Conservation (phyloP, 2,113 vertebrate genomes). For the Cyanistes caeruleus region DNA sequence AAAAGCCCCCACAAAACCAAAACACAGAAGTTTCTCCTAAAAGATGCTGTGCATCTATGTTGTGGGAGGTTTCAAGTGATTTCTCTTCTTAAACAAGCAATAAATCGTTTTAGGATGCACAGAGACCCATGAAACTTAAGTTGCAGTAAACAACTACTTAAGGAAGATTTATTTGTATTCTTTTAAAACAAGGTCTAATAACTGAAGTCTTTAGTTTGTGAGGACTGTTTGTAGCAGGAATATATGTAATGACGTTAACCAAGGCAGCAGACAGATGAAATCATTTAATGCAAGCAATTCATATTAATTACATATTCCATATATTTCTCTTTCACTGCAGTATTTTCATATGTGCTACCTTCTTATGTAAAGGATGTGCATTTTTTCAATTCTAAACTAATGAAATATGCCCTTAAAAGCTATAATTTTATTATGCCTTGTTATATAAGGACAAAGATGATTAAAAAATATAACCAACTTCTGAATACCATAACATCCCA, state of each 20-base stretch:
- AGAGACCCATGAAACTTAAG: not conserved
- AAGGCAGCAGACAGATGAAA: not conserved
- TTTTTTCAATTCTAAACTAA: not conserved
- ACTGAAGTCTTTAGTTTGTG: not conserved
- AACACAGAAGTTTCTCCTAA: not conserved
- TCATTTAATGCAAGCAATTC: not conserved
- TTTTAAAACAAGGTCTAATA: not conserved
- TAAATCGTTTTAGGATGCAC: not conserved
- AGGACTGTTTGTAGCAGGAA: not conserved
- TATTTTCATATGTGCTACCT: not conserved
- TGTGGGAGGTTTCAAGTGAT: not conserved
- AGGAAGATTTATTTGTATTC: not conserved
- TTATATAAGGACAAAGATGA: not conserved
- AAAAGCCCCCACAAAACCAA: not conserved
- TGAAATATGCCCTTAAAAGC: not conserved
- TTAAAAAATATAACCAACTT: fast-evolving
- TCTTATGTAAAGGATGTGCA: not conserved
- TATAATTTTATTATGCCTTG: not conserved
- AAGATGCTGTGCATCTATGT: not conserved
- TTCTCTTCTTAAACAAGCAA: not conserved
- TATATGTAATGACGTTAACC: not conserved
- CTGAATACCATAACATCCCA: no score
- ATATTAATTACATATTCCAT: not conserved
- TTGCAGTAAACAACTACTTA: not conserved
- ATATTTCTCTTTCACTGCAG: not conserved